These are phyloP conservation scores for Mus minutoides DNA, from an alignment of 2,797 vertebrate genomes.

Conservation along the genomic window DNA sequence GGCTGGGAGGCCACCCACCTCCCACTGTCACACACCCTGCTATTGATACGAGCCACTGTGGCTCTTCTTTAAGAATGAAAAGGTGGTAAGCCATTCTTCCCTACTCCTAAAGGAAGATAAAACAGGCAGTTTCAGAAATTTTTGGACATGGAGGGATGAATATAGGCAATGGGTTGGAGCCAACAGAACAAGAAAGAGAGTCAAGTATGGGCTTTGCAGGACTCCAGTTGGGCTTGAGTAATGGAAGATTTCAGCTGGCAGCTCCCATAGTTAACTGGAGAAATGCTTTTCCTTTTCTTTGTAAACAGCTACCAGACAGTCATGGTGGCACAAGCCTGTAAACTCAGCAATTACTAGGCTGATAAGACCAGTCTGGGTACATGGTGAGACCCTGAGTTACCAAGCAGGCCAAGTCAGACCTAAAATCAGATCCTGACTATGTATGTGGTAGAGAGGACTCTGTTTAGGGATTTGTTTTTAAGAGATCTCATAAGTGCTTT, in stretches of 20 bases:
- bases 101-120: conserved; percentile 3
- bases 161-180: background rate
- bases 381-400: background rate
- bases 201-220: conserved; percentile 20
- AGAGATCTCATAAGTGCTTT: background rate
- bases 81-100: background rate
- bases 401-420: background rate
- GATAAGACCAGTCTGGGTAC: background rate
- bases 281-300: background rate
- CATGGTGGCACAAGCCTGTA: background rate
- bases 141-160: conserved; percentile 9
- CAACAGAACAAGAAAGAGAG: conserved; percentile 28
- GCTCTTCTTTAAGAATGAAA: conserved; percentile 50
- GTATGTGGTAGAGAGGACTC: background rate
- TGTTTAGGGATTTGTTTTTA: conserved; percentile 10
- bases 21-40: too few relatives aligned
- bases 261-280: conserved; percentile 15
- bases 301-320: background rate
- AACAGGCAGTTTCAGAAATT: conserved; percentile 23
- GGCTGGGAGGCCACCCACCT: background rate
- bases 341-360: background rate
- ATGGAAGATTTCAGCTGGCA: conserved; percentile 6
- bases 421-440: background rate
- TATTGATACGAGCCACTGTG: background rate
- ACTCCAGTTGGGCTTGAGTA: conserved; percentile 32